Evolutionary conservation across 2,888 invertebrate species (phyloP).

Genomic region (Dascillus cervinus): DNA sequence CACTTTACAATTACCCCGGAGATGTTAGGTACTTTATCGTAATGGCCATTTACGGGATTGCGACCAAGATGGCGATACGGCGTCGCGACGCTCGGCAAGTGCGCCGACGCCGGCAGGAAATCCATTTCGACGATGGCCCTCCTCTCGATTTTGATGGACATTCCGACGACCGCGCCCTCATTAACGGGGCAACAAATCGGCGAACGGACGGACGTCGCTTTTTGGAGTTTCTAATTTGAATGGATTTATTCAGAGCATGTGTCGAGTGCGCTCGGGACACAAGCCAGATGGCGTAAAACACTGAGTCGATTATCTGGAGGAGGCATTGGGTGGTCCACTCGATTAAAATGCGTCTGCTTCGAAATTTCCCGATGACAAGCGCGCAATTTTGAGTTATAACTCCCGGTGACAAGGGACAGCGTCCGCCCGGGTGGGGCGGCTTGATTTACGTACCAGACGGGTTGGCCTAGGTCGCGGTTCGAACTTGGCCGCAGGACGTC

Average conservation of each 20-base stretch:
- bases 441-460: slow-evolving; percentile 20
- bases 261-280: not conserved
- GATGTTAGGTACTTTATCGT: slow-evolving; percentile 36
- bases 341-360: too few species aligned
- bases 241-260: not conserved
- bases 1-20: slow-evolving; percentile 32
- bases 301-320: not conserved
- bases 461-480: slow-evolving; percentile 21
- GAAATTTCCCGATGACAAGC: too few species aligned
- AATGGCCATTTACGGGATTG: slow-evolving; percentile 43
- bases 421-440: slow-evolving; percentile 14
- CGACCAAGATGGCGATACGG: slow-evolving; percentile 40
- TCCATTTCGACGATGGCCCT: slow-evolving; percentile 41
- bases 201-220: too few species aligned
- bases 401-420: slow-evolving; percentile 18
- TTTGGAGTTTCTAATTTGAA: too few species aligned
- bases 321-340: not conserved
- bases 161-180: slow-evolving; percentile 41
- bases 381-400: slow-evolving; percentile 22
- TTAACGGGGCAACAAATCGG: slow-evolving; percentile 18
- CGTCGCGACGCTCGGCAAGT: slow-evolving; percentile 29
- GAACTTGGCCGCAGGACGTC: slow-evolving; percentile 15
- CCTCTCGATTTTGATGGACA: slow-evolving; percentile 46
- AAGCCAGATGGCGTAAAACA: slow-evolving; percentile 14
- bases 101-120: slow-evolving; percentile 30